Base-by-base conservation (phyloP, 2,113 vertebrate genomes). In the Parus major region DNA sequence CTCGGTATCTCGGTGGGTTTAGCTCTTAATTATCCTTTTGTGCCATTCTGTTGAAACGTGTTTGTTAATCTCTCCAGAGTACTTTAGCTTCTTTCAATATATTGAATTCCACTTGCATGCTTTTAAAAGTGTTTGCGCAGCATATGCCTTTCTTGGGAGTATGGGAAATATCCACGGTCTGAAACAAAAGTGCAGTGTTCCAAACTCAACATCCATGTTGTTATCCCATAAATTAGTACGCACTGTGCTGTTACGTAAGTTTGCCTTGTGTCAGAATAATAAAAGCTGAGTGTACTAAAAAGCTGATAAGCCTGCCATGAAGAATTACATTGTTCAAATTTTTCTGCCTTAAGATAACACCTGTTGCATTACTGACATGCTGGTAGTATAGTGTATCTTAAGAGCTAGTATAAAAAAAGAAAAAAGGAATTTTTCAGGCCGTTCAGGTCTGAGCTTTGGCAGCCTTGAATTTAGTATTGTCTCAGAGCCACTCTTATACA, bases 281-380 rank as follows among this genome's bases (percentile, higher is more conserved):
- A 87, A 84, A 92, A 91, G 61, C 86, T 50, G 86, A 91, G 65
- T 68, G 60, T 84, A 64, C 86, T 72, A 75, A 87, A 93, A 87
- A 91, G 44, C 86, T 95, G 96, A 95, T 96, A 95, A 95, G 77
- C 72, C 61, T 95, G 88, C 77, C 84, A n/a, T 17, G n/a, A 92
- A 82, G 44, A 87, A 87, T 93, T 88, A 87, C 2, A 1, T 35
- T 70, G 65, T 95, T 88, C 35, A 72, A 68, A 63, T 83, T 84
- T 35, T 94, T 93, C 83, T 84, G 60, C 41, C 73, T 93, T 95
- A 53, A 93, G 90, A 33, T 93, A 80, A 69, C 78, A 89, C 86
- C 86, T 92, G 77, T 95, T 97, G 78, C 49, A 33, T 76, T 93
- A 49, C 77, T 4, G 29, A 39, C 27, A 7, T 91, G 49, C 69